Conservation (phyloP, 2,113 vertebrate species). For the Brevimyrus niger region DNA sequence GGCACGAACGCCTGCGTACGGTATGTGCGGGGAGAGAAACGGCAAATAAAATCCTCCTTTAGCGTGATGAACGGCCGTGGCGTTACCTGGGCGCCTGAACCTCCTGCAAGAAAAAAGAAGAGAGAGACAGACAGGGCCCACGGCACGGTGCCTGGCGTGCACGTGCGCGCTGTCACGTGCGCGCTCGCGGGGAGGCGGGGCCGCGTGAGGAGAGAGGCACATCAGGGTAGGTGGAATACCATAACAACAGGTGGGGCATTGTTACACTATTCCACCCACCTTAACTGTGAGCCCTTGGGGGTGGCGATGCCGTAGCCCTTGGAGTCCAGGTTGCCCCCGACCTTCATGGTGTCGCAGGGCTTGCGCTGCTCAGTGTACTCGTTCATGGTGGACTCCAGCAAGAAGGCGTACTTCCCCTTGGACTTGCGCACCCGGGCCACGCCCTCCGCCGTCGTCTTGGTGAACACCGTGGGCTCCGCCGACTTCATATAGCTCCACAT, state of each 20-base stretch:
- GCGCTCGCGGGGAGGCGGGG: background rate
- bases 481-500: conserved; percentile 99
- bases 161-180: conserved; percentile 55
- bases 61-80: conserved; percentile 25
- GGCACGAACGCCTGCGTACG: background rate
- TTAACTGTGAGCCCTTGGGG: conserved; percentile 99
- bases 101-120: conserved; percentile 56
- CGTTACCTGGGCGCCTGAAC: conserved; percentile 58
- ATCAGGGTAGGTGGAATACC: conserved; percentile 99
- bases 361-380: conserved; percentile 99
- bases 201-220: conserved; percentile 64
- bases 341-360: conserved; percentile 99
- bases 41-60: background rate
- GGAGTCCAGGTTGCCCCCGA: conserved; percentile 99
- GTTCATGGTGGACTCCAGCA: conserved; percentile 99
- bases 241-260: conserved; percentile 95
- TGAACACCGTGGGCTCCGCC: conserved; percentile 93
- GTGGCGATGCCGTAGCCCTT: conserved; percentile 98
- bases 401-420: conserved; percentile 98
- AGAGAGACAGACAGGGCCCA: conserved; percentile 63
- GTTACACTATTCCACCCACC: conserved; percentile 99
- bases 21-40: background rate
- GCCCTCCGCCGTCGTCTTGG: conserved; percentile 92
- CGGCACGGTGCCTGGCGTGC: conserved; percentile 53
- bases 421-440: conserved; percentile 95